Evolutionary conservation across 2,888 invertebrate species (phyloP).

Genomic region (Pandemis cinnamomeana): DNA sequence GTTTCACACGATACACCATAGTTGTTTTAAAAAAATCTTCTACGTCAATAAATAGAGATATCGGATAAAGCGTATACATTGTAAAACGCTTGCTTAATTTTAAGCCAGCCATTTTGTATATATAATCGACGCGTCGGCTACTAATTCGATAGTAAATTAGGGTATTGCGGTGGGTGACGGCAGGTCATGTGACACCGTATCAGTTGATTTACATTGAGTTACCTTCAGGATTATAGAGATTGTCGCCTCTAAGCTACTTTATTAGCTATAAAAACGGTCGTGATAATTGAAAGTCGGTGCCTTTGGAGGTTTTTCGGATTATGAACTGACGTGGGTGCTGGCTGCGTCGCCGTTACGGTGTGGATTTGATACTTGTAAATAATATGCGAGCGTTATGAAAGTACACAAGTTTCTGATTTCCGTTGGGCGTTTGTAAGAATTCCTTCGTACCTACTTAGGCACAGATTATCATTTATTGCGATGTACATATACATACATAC

Average conservation of each 20-base stretch:
- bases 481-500: too few relatives aligned
- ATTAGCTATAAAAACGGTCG: constrained; percentile 35
- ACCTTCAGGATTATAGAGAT: constrained; percentile 70
- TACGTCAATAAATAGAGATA: constrained; percentile 60
- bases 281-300: constrained; percentile 33
- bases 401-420: neutral
- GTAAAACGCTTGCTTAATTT: constrained; percentile 65
- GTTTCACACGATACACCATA: constrained; percentile 33
- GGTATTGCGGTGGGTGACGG: constrained; percentile 64
- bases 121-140: constrained; percentile 55
- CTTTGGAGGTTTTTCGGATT: constrained; percentile 25
- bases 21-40: constrained; percentile 55
- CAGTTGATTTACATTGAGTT: constrained; percentile 65
- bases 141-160: constrained; percentile 77
- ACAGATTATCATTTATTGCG: too few relatives aligned
- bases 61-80: constrained; percentile 45
- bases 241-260: constrained; percentile 60
- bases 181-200: constrained; percentile 59
- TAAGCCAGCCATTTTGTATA: constrained; percentile 65
- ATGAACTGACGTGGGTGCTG: constrained; percentile 7
- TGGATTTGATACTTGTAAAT: constrained; percentile 4
- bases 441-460: too few relatives aligned
- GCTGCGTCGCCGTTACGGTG: neutral
- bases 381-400: neutral
- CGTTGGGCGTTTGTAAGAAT: too few relatives aligned